Base-by-base conservation (phyloP, 2,797 vertebrate species). In the Echeneis naucrates region DNA sequence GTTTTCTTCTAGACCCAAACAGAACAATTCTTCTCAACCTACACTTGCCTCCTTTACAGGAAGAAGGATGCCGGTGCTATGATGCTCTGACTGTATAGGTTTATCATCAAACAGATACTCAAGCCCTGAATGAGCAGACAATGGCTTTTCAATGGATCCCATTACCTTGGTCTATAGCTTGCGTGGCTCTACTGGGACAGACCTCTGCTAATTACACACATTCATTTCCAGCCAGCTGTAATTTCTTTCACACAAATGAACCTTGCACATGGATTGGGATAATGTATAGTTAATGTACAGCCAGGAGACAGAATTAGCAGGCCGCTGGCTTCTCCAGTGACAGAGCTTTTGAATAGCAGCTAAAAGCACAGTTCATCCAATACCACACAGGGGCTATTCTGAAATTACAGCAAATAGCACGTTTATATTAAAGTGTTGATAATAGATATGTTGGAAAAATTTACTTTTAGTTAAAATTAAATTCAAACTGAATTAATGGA, bases 271-370 rank as follows among this genome's bases (percentile, higher is more conserved):
- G 78, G 86, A 90, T 88, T 78, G 78, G 79, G 78, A 86, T 91
- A 92, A 92, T 92, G 89, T 89, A 89, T 87, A 90, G 89, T 91
- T 90, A 90, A 92, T 92, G 81, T 85, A 91, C 86, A 92, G 84
- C 81, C 76, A 78, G 78, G 83, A 90, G 86, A 81, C 60, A 6
- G 68, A 84, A 88, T 89, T 88, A 90, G 77, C 70, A 57, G 77
- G 75, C 53, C 62, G 16, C 50, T 42, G 58, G 72, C 87, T 80
- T 86, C 81, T 88, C 79, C 65, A 58, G 77, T 85, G 85, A 86
- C 78, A 67, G 64, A 68, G 77, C 90, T 86, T 84, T 84, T 73
- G 65, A 68, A 83, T 44, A 33, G 62, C n/a, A 1, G 55, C 62
- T 75, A 65, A 82, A 85, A 50, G 54, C 52, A 54, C 59, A 55